Evolutionary conservation across 2,797 vertebrate species (phyloP), one percentile per base, ranked within the genome.

Genomic region (Calcarius lapponicus): DNA sequence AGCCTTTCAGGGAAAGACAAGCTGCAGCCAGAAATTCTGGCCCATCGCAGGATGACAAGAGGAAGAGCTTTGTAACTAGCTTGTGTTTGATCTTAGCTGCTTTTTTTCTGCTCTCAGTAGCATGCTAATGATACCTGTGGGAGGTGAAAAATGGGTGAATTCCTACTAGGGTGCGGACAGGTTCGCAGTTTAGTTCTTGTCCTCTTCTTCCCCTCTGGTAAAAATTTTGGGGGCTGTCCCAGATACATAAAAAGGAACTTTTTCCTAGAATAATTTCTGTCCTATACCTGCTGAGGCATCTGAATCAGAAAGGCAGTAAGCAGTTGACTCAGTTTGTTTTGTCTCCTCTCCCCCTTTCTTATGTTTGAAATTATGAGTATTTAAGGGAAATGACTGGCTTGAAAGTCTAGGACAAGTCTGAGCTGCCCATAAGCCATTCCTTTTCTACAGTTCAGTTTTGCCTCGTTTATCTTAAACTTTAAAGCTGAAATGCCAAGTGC

Each of bases 71-170:
- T 92, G 86, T 96, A 94, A 90, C 85, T 64, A 50, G 88, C 61
- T 79, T 43, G 88, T 92, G 94, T 96, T 95, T 95, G 90, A 96
- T 97, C 90, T 94, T 81, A 83, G 75, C 83, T 90, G 72, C 40
- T 85, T 88, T 88, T 88, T 79, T 61, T 48, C 79, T 88, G 75
- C 94, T 97, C 86, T 87, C 90, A 81, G 92, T 91, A 97, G 80
- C 92, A 90, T 93, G 95, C 86, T 97, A 96, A 96, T 95, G 91
- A 91, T 90, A 94, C 90, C 92, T 95, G 92, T 97, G 94, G 96
- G 94, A 96, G 84, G 90, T 95, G 92, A 94, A 96, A 94, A 95
- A 89, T 67, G 88, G 84, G 93, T 96, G 85, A 95, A 94, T 96
- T 95, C 95, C 92, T 95, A 88, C 86, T 69, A 92, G 86, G 86